Evolutionary conservation across 2,113 vertebrate genomes (phyloP).

Genomic region (Ophthalmolycus amberensis): DNA sequence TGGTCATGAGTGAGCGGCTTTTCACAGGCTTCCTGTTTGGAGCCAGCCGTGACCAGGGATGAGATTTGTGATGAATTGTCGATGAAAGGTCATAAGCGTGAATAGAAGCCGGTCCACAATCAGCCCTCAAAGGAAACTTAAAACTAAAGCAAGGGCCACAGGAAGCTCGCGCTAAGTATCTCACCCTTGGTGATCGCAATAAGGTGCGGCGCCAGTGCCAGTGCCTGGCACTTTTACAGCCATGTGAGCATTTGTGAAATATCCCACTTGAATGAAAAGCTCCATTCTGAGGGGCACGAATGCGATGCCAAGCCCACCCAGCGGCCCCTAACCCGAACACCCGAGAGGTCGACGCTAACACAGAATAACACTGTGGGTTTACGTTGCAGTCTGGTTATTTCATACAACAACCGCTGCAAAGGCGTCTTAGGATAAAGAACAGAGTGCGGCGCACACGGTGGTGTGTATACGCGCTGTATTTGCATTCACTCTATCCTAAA

Average conservation of each 20-base stretch:
- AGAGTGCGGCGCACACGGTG: constrained; percentile 42
- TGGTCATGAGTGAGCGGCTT: constrained; percentile 45
- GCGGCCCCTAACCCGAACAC: constrained; percentile 72
- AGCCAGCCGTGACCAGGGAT: constrained; percentile 24
- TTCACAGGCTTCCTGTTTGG: constrained; percentile 37
- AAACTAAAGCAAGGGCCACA: constrained; percentile 4
- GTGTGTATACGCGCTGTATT: neutral
- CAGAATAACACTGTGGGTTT: constrained; percentile 65
- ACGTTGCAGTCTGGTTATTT: constrained; percentile 52
- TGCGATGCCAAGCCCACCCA: constrained; percentile 45
- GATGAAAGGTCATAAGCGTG: neutral
- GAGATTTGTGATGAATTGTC: constrained; percentile 8
- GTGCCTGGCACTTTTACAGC: constrained; percentile 33
- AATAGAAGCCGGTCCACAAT: constrained; percentile 8
- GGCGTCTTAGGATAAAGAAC: constrained; percentile 66
- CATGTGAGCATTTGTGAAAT: constrained; percentile 2
- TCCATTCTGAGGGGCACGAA: constrained; percentile 50
- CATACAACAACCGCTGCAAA: constrained; percentile 38
- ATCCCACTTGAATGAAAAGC: constrained; percentile 59
- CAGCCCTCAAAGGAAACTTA: constrained; percentile 15
- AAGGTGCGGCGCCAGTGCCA: constrained; percentile 9
- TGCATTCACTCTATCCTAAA: constrained; percentile 2
- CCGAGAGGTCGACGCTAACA: constrained; percentile 60
- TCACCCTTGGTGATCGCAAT: neutral
- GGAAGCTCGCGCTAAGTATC: constrained; percentile 34